Percentiles rank a stretch among this genome's conserved stretches.
Conservation (phyloP, 2,113 vertebrate genomes). For the Ceyx cyanopectus region DNA sequence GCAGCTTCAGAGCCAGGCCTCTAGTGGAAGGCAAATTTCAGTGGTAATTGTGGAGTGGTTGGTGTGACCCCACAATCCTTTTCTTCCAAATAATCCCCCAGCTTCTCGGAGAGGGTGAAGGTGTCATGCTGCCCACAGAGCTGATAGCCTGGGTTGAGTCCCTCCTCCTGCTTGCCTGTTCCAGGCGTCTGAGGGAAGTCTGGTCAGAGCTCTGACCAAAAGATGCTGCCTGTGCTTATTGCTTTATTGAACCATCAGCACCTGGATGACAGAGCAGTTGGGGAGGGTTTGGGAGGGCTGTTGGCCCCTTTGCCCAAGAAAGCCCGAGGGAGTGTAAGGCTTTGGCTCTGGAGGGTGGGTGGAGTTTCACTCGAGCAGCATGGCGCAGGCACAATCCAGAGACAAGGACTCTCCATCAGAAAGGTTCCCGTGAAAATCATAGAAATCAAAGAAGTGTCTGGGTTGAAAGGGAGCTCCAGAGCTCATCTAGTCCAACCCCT, state of each 20-base stretch:
- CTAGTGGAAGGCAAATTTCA: neutral
- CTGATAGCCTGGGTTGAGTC: neutral
- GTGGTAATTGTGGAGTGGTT: neutral
- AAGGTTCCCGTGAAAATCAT: neutral
- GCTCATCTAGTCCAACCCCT: too few relatives aligned
- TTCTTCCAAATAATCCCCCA: neutral
- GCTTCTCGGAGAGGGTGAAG: neutral
- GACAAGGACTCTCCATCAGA: rapidly evolving
- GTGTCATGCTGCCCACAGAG: neutral
- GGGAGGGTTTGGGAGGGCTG: neutral
- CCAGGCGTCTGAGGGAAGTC: neutral
- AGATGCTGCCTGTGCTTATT: neutral
- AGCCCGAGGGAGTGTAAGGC: neutral
- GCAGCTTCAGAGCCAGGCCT: neutral
- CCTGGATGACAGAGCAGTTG: neutral
- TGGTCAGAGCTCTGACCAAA: conserved; percentile 12
- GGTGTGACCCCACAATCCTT: neutral
- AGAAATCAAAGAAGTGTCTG: too few relatives aligned
- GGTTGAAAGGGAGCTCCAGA: too few relatives aligned
- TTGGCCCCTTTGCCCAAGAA: neutral
- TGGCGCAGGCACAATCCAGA: neutral
- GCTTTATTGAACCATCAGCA: neutral
- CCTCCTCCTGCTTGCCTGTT: neutral
- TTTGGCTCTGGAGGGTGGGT: rapidly evolving
- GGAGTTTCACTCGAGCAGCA: neutral